phyloP scores from a whole-genome alignment of 2,797 vertebrate species.

The Morelia viridis region DNA sequence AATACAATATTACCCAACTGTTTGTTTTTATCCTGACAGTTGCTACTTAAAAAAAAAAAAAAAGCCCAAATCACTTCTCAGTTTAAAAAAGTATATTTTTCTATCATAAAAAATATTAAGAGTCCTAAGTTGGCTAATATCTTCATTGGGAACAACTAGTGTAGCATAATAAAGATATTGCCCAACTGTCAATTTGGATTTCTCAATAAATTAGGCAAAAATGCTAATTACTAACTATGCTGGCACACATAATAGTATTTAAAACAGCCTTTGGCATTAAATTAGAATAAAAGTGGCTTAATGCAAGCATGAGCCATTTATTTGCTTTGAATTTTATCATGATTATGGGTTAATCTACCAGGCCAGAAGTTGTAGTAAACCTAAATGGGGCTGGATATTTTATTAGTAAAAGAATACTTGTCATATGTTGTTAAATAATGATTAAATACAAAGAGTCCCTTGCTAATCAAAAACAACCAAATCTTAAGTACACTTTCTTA shows the following conservation, averaged over 20 bases:
- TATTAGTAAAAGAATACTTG: background rate
- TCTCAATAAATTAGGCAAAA: background rate
- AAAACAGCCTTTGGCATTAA: background rate
- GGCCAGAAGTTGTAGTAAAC: background rate
- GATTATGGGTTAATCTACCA: background rate
- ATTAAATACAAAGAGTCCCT: background rate
- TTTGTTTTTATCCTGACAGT: background rate
- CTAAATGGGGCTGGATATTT: background rate
- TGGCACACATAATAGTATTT: background rate
- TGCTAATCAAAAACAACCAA: background rate
- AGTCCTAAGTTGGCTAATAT: background rate
- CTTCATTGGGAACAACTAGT: background rate
- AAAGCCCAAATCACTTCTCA: background rate
- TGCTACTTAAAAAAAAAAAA: background rate
- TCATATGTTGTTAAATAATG: background rate
- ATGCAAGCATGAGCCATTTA: background rate
- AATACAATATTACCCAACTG: background rate
- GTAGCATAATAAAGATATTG: background rate
- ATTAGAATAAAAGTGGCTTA: background rate
- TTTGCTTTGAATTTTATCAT: background rate
- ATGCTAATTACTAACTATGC: background rate
- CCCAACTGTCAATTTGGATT: background rate
- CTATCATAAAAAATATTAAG: background rate
- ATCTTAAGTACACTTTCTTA: background rate
- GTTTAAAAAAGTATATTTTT: background rate